Evolutionary conservation across 2,888 invertebrate genomes (phyloP), one percentile per base, ranked within the genome.

Genomic region (Protophormia terraenovae): DNA sequence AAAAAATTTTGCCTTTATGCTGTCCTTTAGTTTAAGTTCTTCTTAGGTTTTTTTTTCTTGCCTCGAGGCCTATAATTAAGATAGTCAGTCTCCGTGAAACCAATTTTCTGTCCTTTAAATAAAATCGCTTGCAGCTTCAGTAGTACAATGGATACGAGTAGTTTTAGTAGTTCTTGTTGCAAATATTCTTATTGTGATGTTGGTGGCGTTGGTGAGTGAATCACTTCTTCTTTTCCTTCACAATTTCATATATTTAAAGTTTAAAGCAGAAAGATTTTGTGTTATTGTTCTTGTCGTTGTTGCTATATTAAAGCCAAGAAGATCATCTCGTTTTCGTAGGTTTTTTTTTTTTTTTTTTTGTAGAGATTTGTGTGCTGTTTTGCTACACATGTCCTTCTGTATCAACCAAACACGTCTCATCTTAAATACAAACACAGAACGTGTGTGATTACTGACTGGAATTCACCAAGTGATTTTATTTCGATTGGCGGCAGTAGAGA

Each of bases 1-100:
- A 24, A 41, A 35, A 73, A 73, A 80, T 69, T 82, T 84, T 45
- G 82, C 75, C 78, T 82, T 79, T 85, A 85, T 78, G 58, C 78
- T 76, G 78, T 82, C 82, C 79, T 71, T 75, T 72, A 72, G 79
- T 64, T 72, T 45, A 53, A 71, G 71, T 79, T 64, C 45, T 62
- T 55, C 14, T 66, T 29, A 32, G 38, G 55, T 77, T 67, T 60
- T 58, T 72, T 86, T 84, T 83, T 87, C 86, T 86, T 87, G 86
- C 87, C 88, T 87, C 86, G 80, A 83, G 88, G 88, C 87, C 87
- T 87, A 88, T 88, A 88, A 88, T 88, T 88, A 88, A 88, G 88
- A 88, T 88, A 88, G 88, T 87, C 88, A 86, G 88, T 86, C 87
- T 87, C 88, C 88, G 87, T 88, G 88, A 88, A 88, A 88, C 88